These are phyloP conservation scores for Hyperoodon ampullatus DNA, from an alignment of 2,113 vertebrate genomes.

Conservation along the genomic window DNA sequence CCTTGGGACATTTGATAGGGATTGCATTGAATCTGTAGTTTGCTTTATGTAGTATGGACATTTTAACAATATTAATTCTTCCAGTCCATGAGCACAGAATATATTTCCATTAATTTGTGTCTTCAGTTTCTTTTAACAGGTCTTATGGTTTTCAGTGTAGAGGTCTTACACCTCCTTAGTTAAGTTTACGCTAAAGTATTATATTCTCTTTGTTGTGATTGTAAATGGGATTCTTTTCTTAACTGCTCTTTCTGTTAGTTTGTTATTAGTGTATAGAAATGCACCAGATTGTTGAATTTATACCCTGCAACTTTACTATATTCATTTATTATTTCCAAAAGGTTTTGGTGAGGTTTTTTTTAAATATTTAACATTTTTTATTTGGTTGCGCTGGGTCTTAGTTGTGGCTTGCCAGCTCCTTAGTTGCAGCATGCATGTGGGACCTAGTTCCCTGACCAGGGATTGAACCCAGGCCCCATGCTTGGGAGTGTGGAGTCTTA, in stretches of 20 bases:
- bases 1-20: background rate
- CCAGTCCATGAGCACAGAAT: background rate
- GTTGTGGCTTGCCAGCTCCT: too few species aligned
- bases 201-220: background rate
- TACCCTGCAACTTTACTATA: background rate
- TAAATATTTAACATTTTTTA: too few species aligned
- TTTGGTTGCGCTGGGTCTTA: too few species aligned
- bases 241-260: background rate
- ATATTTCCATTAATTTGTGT: background rate
- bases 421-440: too few species aligned
- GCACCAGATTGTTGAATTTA: background rate
- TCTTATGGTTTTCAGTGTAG: background rate
- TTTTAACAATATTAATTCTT: background rate
- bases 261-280: background rate
- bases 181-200: background rate
- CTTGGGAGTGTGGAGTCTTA: too few species aligned
- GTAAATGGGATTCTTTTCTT: background rate
- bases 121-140: background rate
- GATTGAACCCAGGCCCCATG: too few species aligned
- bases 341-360: background rate
- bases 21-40: background rate
- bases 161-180: background rate
- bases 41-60: background rate
- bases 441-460: too few species aligned
- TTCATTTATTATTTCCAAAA: background rate